Evolutionary conservation across 2,797 vertebrate genomes (phyloP).

Genomic region (Gallinago solitaria): DNA sequence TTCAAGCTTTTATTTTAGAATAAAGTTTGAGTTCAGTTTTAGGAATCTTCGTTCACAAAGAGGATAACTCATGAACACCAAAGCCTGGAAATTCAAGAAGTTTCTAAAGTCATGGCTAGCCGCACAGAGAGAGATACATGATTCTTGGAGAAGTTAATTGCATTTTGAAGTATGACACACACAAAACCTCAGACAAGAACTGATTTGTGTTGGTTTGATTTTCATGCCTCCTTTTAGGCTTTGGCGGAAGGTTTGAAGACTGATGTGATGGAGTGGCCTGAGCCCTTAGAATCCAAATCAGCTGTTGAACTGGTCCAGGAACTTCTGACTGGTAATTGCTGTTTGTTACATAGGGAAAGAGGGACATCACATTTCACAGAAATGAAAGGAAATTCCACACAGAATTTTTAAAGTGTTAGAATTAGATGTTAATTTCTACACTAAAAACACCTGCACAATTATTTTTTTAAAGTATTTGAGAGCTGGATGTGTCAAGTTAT

Average conservation of each 20-base stretch:
- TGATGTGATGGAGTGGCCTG: constrained; percentile 89
- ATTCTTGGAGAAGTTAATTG: background rate
- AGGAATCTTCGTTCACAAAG: background rate
- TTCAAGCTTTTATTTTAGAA: background rate
- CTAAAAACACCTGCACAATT: background rate
- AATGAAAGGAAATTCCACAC: background rate
- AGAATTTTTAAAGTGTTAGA: background rate
- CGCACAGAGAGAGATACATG: background rate
- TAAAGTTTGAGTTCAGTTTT: background rate
- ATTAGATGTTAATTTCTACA: background rate
- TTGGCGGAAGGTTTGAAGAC: constrained; percentile 88
- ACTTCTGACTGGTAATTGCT: constrained; percentile 85
- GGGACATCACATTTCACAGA: background rate
- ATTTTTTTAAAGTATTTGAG: background rate
- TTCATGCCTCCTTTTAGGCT: constrained; percentile 73
- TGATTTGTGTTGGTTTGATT: background rate
- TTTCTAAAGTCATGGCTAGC: background rate
- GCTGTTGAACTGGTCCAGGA: constrained; percentile 85
- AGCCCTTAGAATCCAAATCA: constrained; percentile 82
- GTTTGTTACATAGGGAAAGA: background rate
- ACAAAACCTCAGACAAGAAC: background rate
- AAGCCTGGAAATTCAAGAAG: background rate
- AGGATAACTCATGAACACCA: background rate
- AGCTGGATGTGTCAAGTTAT: background rate
- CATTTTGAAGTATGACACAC: accelerated